Evolutionary conservation across 2,888 invertebrate species (phyloP), one percentile per base, ranked within the genome.

Genomic region (Epicampocera succincta): DNA sequence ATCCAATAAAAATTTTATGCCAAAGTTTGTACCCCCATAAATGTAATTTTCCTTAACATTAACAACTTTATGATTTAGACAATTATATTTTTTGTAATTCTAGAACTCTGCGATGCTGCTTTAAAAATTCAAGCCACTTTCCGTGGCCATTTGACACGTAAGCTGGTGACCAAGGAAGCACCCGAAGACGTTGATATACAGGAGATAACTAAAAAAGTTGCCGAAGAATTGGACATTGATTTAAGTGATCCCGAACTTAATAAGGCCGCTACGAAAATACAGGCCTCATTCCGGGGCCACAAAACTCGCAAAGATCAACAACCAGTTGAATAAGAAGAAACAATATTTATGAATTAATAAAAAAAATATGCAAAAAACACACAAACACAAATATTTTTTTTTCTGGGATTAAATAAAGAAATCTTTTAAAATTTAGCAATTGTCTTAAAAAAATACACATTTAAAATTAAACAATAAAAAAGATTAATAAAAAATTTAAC

Each of bases 111-210:
- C 90, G 92, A 94, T 90, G 96, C 96, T 4, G 97, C 97, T 42
- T 95, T 96, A 65, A 97, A 96, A 93, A 97, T 97, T 90, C 97
- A 97, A 91, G 97, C 97, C 8, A 96, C 96, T 17, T 97, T 97
- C 93, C 93, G 97, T 85, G 97, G 97, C 73, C 97, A 97, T 92
- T 94, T 96, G 93, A 95, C 96, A 54, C 94, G 96, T 88, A 96
- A 96, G 92, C 93, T 95, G 89, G 89, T 87, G 69, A 90, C 92
- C 85, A 92, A 91, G 84, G 90, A 89, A 42, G 91, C 90, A 80
- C 92, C 92, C 83, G 93, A 93, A 76, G 90, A 91, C 81, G 89
- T 88, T 69, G 90, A 91, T 58, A 90, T 91, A 15, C 89, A 91
- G 82, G 92, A 92, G 83, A 93, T 93, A 85, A 93, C 93, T 83